These are phyloP conservation scores for Eupsittula cactorum DNA, from an alignment of 2,113 vertebrate species.

Conservation along the genomic window DNA sequence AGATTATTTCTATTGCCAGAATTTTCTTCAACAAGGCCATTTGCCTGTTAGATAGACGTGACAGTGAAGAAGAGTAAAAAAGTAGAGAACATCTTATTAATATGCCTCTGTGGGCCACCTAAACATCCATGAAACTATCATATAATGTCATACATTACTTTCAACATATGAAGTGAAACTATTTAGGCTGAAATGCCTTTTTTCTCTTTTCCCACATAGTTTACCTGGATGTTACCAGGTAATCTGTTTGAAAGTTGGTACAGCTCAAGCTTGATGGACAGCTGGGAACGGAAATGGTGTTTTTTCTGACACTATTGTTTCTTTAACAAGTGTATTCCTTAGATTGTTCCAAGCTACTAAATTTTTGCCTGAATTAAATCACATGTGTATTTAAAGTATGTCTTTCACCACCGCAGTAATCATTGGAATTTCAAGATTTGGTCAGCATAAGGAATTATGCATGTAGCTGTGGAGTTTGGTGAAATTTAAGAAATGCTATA, in stretches of 20 bases:
- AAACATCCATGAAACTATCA: fast-evolving
- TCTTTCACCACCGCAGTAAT: not conserved
- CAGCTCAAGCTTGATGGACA: not conserved
- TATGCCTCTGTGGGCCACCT: not conserved
- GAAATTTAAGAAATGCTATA: not conserved
- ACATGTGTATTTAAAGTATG: not conserved
- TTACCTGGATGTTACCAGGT: not conserved
- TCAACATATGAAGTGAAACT: not conserved
- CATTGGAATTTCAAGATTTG: not conserved
- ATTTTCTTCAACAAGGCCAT: not conserved
- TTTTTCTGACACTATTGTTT: not conserved
- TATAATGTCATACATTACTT: not conserved
- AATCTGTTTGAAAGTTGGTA: not conserved
- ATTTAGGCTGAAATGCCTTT: not conserved
- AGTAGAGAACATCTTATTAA: not conserved
- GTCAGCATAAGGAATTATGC: not conserved
- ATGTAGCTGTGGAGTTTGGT: not conserved
- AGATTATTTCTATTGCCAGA: not conserved
- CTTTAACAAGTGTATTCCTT: not conserved
- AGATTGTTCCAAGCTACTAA: not conserved
- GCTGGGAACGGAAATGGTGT: not conserved
- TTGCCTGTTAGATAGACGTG: not conserved
- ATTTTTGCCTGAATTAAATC: slow-evolving; percentile 12
- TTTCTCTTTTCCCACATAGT: not conserved
- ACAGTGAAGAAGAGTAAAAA: not conserved